A percentile compares a stretch with the other conserved stretches of the same genome.
These are phyloP conservation scores for Esperia sulphurella DNA, from an alignment of 2,888 invertebrate genomes.

Conservation along the genomic window DNA sequence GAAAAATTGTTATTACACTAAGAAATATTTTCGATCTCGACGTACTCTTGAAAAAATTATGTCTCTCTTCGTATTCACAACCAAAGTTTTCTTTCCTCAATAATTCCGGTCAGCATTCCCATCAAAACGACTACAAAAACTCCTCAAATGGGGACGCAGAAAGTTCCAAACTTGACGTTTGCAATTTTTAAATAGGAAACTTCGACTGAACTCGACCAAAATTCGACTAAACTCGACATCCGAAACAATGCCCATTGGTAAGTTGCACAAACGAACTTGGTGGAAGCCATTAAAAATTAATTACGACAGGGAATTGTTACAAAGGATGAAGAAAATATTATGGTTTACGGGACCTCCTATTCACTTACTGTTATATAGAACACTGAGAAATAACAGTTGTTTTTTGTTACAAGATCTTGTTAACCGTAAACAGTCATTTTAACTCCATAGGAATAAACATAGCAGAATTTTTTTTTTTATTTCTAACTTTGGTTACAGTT, in stretches of 20 bases:
- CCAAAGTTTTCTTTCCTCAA: background rate
- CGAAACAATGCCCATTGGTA: constrained; percentile 6
- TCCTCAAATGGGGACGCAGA: background rate
- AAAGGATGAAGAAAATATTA: background rate
- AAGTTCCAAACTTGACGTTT: background rate
- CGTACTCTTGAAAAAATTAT: too few relatives aligned
- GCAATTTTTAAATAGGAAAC: constrained; percentile 1
- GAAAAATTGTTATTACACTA: too few relatives aligned
- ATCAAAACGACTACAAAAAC: background rate
- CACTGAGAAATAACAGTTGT: too few relatives aligned
- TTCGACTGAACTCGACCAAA: background rate
- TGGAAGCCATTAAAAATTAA: constrained; percentile 45
- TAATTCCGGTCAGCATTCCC: background rate
- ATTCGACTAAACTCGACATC: background rate
- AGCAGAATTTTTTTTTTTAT: too few relatives aligned
- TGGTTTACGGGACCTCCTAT: background rate
- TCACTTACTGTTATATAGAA: too few relatives aligned
- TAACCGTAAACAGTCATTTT: too few relatives aligned
- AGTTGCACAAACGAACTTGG: constrained; percentile 23
- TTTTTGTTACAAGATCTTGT: too few relatives aligned
- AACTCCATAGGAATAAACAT: too few relatives aligned
- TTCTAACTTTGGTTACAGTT: too few relatives aligned
- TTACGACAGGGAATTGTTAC: constrained; percentile 20
- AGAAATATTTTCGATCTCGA: too few relatives aligned
- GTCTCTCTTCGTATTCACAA: too few relatives aligned